Percentiles rank a stretch among this genome's conserved stretches.
These are phyloP conservation scores for Samia ricini DNA, from an alignment of 1,140 invertebrate genomes.

Conservation along the genomic window DNA sequence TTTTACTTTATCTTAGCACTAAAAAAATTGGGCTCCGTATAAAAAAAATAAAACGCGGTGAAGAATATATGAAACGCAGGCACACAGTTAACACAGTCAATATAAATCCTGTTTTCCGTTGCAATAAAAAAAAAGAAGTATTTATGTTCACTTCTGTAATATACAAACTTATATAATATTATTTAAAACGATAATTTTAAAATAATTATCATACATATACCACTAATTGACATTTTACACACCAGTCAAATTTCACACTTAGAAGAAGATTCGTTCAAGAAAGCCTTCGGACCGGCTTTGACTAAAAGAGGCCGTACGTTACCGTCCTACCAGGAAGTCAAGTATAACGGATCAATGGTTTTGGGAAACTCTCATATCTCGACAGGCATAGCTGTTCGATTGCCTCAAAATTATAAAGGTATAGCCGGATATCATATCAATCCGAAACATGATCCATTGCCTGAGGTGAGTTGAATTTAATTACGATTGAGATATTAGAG, in stretches of 20 bases:
- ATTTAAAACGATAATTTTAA: too few species aligned
- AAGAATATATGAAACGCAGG: too few species aligned
- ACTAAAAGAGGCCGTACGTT: slow-evolving; percentile 20
- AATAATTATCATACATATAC: too few species aligned
- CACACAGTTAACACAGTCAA: too few species aligned
- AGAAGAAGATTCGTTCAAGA: slow-evolving; percentile 11
- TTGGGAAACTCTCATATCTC: slow-evolving; percentile 33
- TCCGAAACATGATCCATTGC: slow-evolving; percentile 22
- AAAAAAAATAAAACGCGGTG: too few species aligned
- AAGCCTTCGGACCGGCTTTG: slow-evolving; percentile 21
- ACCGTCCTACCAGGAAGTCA: slow-evolving; percentile 18
- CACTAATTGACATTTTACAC: background rate
- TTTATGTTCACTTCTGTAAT: too few species aligned
- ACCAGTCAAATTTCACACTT: background rate
- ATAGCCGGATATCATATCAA: slow-evolving; percentile 33
- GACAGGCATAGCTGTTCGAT: slow-evolving; percentile 13
- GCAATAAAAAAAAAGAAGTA: too few species aligned
- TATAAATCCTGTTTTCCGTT: too few species aligned
- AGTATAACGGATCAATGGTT: slow-evolving; percentile 26
- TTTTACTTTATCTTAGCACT: too few species aligned
- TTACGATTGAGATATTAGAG: too few species aligned
- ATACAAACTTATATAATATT: too few species aligned
- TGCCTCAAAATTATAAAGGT: slow-evolving; percentile 26
- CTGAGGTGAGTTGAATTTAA: slow-evolving; percentile 21
- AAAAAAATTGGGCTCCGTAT: too few species aligned